These are phyloP conservation scores for Coptotermes formosanus DNA, from an alignment of 1,140 invertebrate species.

Conservation along the genomic window DNA sequence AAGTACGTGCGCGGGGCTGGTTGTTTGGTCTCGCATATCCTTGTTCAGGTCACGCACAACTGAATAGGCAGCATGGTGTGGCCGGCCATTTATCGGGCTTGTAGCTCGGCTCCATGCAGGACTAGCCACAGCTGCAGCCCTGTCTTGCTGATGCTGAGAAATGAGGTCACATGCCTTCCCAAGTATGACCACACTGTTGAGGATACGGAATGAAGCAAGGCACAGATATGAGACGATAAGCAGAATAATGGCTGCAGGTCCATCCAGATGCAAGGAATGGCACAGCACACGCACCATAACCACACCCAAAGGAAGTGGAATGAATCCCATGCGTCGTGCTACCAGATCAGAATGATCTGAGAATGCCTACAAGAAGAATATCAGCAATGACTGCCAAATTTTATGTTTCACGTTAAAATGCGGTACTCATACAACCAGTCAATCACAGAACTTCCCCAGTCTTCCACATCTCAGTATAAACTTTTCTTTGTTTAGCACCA, in stretches of 20 bases:
- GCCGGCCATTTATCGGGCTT: conserved; percentile 46
- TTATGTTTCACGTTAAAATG: not conserved
- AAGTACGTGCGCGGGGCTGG: not conserved
- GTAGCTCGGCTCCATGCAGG: conserved; percentile 47
- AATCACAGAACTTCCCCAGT: not conserved
- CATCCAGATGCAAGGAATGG: conserved; percentile 64
- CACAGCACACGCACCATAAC: conserved; percentile 82
- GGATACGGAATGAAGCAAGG: conserved; percentile 75
- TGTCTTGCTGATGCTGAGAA: conserved; percentile 66
- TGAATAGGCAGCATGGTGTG: conserved; percentile 37
- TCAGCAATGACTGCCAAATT: not conserved
- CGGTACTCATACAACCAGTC: not conserved
- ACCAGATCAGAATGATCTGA: conserved; percentile 97
- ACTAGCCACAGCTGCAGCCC: conserved; percentile 38
- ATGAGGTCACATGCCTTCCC: conserved; percentile 87
- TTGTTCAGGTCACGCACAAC: conserved; percentile 39
- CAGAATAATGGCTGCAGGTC: conserved; percentile 66
- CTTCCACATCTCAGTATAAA: not conserved
- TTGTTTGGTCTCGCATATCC: conserved; percentile 43
- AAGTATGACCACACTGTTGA: conserved; percentile 84
- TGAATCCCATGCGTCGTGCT: conserved; percentile 95
- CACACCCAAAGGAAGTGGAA: conserved; percentile 91
- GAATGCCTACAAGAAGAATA: conserved; percentile 67
- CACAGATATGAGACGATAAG: conserved; percentile 75
- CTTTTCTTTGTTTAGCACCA: not conserved